Base-by-base conservation (phyloP, 2,797 vertebrate species). In the Decapterus maruadsi region DNA sequence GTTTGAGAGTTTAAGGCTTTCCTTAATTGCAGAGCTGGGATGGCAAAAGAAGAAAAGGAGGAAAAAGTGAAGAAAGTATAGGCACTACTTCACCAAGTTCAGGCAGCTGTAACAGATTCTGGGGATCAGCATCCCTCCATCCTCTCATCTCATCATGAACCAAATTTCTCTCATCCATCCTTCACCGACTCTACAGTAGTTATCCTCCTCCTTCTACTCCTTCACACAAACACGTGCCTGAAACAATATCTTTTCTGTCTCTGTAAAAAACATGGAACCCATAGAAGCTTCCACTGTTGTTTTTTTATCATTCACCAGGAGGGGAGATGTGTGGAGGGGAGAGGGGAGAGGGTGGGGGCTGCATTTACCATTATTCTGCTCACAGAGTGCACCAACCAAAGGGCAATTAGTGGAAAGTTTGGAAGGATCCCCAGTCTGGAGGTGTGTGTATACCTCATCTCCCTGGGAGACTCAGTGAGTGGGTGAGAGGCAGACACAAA, bases 11-110 rank as follows among this genome's bases (percentile, higher is more conserved):
- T 87, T 88, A 86, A 90, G 64, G 64, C 74, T 85, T 77, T 80
- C 36, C 29, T 76, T 93, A 93, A 94, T 94, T 94, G 88, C 77
- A 78, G 86, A 88, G 88, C 88, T 88, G 76, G 65, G 50, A 70
- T 83, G 75, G 51, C 67, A 57, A 77, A 84, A 74, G 66, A 83
- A 88, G 75, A 80, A 83, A 81, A 67, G 68, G 29, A 78, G 64
- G 40, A 67, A 81, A 85, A 77, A 45, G 56, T 83, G 55, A 59
- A 46, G 58, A 69, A 67, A 73, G 64, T 79, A 36, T 42, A 56
- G 61, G 74, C 67, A 64, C 48, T 42, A 66, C 36, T 14, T 75
- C 53, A 50, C 26, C 10, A 75, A 64, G 62, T 72, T 72, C 6
- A 72, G 57, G 40, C 67, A 87, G 70, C 50, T 73, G 59, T 58